A percentile compares a stretch with the other conserved stretches of the same genome.
phyloP scores from a whole-genome alignment of 2,113 vertebrate genomes.

The Osmerus mordax region DNA sequence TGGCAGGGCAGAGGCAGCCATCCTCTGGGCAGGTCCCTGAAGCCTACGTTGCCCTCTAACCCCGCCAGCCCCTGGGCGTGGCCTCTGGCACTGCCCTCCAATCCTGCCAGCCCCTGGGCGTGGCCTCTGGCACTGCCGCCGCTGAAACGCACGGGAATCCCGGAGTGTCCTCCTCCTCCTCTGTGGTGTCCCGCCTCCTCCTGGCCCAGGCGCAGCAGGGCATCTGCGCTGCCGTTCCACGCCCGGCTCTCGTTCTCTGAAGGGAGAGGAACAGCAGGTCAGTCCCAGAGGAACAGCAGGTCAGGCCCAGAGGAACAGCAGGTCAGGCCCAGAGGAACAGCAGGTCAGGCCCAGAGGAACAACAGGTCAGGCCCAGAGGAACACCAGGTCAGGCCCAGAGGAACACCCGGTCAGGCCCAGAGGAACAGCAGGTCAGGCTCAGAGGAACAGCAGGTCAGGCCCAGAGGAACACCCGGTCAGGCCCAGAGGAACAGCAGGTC shows the following conservation, averaged over 20 bases:
- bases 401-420: too few species aligned
- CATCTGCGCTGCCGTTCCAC: slow-evolving; percentile 78
- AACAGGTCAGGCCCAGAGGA: too few species aligned
- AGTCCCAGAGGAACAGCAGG: too few species aligned
- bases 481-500: too few species aligned
- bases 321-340: too few species aligned
- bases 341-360: too few species aligned
- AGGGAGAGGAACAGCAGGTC: not conserved
- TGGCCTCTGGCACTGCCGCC: slow-evolving; percentile 72
- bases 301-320: too few species aligned
- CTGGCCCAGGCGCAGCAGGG: slow-evolving; percentile 71
- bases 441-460: too few species aligned
- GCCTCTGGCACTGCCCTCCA: slow-evolving; percentile 70
- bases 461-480: not conserved
- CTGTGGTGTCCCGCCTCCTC: slow-evolving; percentile 65
- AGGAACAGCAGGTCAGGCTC: too few species aligned
- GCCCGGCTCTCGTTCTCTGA: slow-evolving; percentile 74
- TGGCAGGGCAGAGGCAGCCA: slow-evolving; percentile 85
- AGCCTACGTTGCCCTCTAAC: slow-evolving; percentile 67
- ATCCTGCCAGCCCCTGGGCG: slow-evolving; percentile 67
- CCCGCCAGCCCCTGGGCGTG: slow-evolving; percentile 70
- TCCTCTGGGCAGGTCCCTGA: slow-evolving; percentile 74
- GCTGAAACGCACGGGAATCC: slow-evolving; percentile 78
- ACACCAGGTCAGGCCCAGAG: too few species aligned
- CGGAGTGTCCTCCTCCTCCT: slow-evolving; percentile 65